Base-by-base conservation (phyloP, 2,797 vertebrate species). In the Hippocampus kuda region DNA sequence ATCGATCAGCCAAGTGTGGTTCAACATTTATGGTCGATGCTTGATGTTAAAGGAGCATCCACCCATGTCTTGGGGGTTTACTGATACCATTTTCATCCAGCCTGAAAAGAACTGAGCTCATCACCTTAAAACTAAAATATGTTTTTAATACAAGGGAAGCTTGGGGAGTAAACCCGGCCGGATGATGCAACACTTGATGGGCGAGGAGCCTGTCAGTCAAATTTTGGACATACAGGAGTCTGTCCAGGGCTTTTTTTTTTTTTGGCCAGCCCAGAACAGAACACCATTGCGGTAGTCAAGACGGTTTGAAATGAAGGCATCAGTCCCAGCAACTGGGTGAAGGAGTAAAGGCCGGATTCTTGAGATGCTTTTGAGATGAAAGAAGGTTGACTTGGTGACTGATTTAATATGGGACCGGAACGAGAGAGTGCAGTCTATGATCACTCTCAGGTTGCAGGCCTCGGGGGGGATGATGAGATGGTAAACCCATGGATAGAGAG, bases 1-100 rank as follows among this genome's bases (percentile, higher is more conserved):
- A 67, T 54, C 53, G 30, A 67, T 67, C 51, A 56, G 66, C 48
- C 65, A 54, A 67, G 65, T 67, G 48, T 51, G 26, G 30, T 24
- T 54, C 6, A 56, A 67, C 51, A 42, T 67, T 67, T 67, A 18
- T 57, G 56, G 51, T 65, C 53, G n/a, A 49, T 49, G 30, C 30
- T 42, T 4, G 30, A 42, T 42, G 18, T 42, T n/a, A 42, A n/a
- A 38, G 65, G 26, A 38, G 65, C 27, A 49, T 34, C 65, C 30
- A 8, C 44, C 46, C 24, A 24, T 65, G 24, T 49, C 64, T 46
- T 8, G 3, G 64, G n/a, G 56, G 15, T 60, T 60, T 34, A 34
- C 57, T 34, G 57, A 60, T 34, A 18, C 16, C 27, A 9, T 16
- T 20, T 61, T 34, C 8, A 34, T 61, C 59, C 16, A 3, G 16